A percentile compares a stretch with the other conserved stretches of the same genome.
phyloP scores from a whole-genome alignment of 2,888 invertebrate genomes.

The Drosophila peninsularis region DNA sequence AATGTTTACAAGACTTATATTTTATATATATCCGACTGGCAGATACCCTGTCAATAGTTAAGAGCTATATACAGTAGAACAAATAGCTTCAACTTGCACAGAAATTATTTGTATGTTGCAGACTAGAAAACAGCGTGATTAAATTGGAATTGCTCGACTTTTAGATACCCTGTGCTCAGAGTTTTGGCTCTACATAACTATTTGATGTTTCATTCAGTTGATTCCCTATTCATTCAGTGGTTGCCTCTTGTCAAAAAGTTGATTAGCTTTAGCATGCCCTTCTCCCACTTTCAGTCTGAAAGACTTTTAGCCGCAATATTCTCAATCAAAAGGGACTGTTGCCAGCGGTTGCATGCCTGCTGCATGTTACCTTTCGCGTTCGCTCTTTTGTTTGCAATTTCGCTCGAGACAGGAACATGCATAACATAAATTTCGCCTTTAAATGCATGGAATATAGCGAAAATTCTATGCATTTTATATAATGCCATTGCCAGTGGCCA shows the following conservation, averaged over 20 bases:
- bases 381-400: constrained; percentile 30
- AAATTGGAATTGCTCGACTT: background rate
- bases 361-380: constrained; percentile 5
- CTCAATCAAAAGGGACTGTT: constrained; percentile 12
- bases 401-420: constrained; percentile 56
- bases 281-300: background rate
- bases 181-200: background rate
- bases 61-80: background rate
- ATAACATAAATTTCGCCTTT: constrained; percentile 69
- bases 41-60: background rate
- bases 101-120: background rate
- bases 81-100: background rate
- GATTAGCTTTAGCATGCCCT: background rate
- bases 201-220: background rate
- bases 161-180: background rate
- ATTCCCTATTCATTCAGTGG: background rate
- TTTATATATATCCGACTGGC: background rate
- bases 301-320: background rate
- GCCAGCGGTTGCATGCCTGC: constrained; percentile 5
- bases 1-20: background rate
- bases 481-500: constrained; percentile 53
- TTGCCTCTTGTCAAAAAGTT: background rate
- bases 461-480: constrained; percentile 80
- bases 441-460: constrained; percentile 69
- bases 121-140: background rate